A percentile compares a stretch with the other conserved stretches of the same genome.
These are phyloP conservation scores for Oedothorax gibbosus DNA, from an alignment of 1,140 invertebrate genomes.

Conservation along the genomic window DNA sequence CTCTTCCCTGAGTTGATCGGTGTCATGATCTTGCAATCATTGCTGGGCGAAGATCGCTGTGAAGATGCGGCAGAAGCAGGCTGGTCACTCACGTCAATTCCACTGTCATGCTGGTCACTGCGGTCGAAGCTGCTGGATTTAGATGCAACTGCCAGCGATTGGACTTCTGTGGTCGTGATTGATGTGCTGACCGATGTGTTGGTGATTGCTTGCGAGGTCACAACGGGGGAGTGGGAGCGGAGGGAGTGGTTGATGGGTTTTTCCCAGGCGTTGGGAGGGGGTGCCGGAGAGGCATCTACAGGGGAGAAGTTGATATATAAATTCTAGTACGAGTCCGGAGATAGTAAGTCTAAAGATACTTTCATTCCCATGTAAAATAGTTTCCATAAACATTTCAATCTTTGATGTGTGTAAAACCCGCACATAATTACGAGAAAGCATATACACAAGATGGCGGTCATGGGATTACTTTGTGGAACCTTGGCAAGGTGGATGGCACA, in stretches of 20 bases:
- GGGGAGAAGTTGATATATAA: background rate
- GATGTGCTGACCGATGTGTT: conserved; percentile 37
- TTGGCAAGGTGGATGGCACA: too few species aligned
- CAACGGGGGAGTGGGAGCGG: conserved; percentile 43
- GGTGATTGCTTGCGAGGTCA: conserved; percentile 13
- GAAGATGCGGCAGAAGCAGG: conserved; percentile 70
- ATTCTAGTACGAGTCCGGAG: background rate
- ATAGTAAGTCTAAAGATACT: background rate
- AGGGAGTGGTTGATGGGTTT: conserved; percentile 61
- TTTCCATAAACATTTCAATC: too few species aligned
- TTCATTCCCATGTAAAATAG: too few species aligned
- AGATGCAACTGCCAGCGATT: conserved; percentile 60
- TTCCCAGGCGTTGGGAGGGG: conserved; percentile 85
- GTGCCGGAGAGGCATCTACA: conserved; percentile 69
- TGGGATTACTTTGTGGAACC: too few species aligned
- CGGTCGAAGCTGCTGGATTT: conserved; percentile 66
- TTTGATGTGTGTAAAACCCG: too few species aligned
- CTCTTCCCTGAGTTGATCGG: conserved; percentile 72
- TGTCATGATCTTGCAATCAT: conserved; percentile 76
- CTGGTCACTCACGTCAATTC: conserved; percentile 72
- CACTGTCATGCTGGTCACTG: conserved; percentile 71
- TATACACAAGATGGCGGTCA: too few species aligned
- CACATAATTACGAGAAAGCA: too few species aligned
- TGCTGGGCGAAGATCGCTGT: conserved; percentile 71
- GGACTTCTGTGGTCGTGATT: conserved; percentile 32